Conservation (phyloP, 1,140 invertebrate genomes). For the Ladona fulva region DNA sequence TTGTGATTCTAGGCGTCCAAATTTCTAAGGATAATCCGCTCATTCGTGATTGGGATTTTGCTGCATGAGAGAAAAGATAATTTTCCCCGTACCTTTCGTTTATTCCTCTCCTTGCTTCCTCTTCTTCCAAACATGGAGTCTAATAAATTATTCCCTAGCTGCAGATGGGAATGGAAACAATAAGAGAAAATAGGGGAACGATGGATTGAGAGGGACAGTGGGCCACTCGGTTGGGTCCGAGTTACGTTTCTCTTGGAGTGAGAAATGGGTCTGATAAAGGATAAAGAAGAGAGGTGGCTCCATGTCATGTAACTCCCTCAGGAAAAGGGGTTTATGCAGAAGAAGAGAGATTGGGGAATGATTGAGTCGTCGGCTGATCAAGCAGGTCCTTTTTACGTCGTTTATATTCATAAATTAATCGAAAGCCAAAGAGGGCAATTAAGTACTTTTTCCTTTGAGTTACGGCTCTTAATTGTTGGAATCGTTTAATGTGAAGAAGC, state of each 20-base stretch:
- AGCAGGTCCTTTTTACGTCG: not conserved
- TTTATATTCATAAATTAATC: not conserved
- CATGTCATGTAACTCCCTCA: not conserved
- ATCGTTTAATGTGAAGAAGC: too few species aligned
- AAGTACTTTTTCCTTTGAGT: too few species aligned
- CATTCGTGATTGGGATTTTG: too few species aligned
- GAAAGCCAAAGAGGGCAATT: not conserved
- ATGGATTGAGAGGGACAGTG: not conserved
- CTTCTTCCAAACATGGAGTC: not conserved
- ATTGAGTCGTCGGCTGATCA: not conserved
- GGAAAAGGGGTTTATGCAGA: not conserved
- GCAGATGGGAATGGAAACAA: not conserved
- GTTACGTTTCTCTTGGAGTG: not conserved
- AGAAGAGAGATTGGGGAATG: not conserved
- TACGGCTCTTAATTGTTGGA: too few species aligned
- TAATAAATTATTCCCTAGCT: not conserved
- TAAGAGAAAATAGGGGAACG: not conserved
- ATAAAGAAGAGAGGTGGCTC: not conserved
- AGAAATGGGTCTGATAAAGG: not conserved
- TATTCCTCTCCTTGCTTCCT: not conserved
- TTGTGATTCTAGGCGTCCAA: too few species aligned
- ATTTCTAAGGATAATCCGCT: too few species aligned
- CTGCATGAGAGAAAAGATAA: too few species aligned
- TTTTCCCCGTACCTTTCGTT: not conserved
- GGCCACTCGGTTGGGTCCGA: not conserved